Base-by-base conservation (phyloP, 2,113 vertebrate genomes). In the Stigmatopora nigra region DNA sequence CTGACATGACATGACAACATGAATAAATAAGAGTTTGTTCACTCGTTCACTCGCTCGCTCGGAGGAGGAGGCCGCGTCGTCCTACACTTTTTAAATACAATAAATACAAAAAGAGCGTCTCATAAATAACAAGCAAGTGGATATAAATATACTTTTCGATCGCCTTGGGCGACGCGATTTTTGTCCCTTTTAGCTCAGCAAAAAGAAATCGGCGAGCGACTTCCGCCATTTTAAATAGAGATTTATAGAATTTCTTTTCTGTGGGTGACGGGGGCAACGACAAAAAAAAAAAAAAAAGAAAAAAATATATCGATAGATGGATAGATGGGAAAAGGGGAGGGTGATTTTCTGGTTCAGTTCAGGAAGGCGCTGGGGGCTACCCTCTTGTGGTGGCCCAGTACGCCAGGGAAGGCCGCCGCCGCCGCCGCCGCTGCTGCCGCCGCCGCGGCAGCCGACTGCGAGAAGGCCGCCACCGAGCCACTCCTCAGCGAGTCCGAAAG, bases 71-170 rank as follows among this genome's bases (percentile, higher is more conserved):
- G 17, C 36, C 13, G 36, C 57, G 11, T 41, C 35, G 9, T 59
- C 57, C 0, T 53, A 86, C 82, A 87, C 45, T 80, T 81, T 82
- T 90, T 90, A 87, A 89, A 89, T 89, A 90, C 81, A 89, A 89
- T 90, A 91, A 90, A 90, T 91, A 89, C 78, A 88, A 87, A 86
- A 41, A 41, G 25, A 56, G 14, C 12, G 7, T 22, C 53, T 82
- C 83, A 87, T 89, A 89, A 90, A 86, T 86, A 84, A 86, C 78
- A 69, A 76, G 75, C 19, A 60, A 84, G 76, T 79, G 75, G 41
- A 65, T 73, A 88, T 86, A 88, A 87, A 90, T 88, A 90, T 89
- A 89, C 69, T 69, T 75, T 75, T 55, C 13, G 64, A 86, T 89
- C 85, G 88, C 87, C 88, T 90, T 89, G 85, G 90, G 88, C 80